Base-by-base conservation (phyloP, 2,113 vertebrate species). In the Carassius carassius region DNA sequence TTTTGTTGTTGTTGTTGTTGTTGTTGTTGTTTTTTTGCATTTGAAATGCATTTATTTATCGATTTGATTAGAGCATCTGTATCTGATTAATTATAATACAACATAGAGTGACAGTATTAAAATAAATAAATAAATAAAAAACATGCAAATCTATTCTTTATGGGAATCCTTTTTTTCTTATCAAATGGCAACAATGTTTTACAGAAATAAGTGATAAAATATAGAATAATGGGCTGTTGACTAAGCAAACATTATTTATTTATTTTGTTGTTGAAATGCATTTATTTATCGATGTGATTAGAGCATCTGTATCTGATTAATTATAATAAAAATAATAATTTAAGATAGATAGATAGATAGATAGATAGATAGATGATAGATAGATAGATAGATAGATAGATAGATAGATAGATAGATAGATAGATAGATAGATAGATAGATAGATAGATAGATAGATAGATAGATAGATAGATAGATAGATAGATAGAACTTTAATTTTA, bases 21-120 rank as follows among this genome's bases (percentile, higher is more conserved):
- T n/a, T n/a, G n/a, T n/a, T n/a, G n/a, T n/a, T n/a, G n/a, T 5
- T 35, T 77, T 51, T 54, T 5, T 54, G 54, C 7, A 17, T 56
- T 35, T 35, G 56, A 12, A 2, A 11, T 67, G 63, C 14, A 17
- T 65, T 65, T 16, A 16, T 63, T 14, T 63, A 5, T 63, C 5
- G 2, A 63, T 65, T 0, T 16, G 25, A 63, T 25, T 25, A 25
- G 11, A 25, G n/a, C 29, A 63, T 63, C 23, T 25, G 13, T 63
- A 63, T 29, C 25, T 17, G 25, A 65, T 16, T 32, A 67, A 67
- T 32, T 67, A 16, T 6, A 65, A 17, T 8, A 88, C 91, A 91
- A 91, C 90, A 88, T 87, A 9, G 56, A n/a, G 91, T 70, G 90
- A 89, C 91, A 93, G 58, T 23, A 60, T n/a, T n/a, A n/a, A n/a